Percentiles rank a stretch among this genome's conserved stretches.
Evolutionary conservation across 53 echinoderm and acorn worm species (phyloP).

Genomic region (Echinometra lucunter): DNA sequence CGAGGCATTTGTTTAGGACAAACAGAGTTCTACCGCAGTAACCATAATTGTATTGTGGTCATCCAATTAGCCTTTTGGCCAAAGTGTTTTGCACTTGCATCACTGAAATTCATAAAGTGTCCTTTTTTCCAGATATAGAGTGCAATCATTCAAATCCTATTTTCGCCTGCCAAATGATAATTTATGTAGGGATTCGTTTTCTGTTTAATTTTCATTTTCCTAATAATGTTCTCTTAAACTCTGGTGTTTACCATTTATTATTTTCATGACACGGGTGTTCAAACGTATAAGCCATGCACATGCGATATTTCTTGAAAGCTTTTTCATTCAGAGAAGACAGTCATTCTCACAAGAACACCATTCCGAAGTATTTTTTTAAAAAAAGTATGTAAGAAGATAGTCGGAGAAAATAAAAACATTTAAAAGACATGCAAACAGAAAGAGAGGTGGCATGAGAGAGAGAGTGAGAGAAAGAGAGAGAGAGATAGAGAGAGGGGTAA

Average conservation of each 20-base stretch:
- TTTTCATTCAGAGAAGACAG: too few species aligned
- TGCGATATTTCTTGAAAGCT: too few species aligned
- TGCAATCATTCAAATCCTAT: neutral
- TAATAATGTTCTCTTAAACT: neutral
- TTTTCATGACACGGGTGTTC: too few species aligned
- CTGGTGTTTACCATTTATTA: neutral
- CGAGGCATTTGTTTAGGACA: neutral
- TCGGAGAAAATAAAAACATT: too few species aligned
- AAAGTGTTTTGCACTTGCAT: neutral
- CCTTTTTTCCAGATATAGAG: neutral
- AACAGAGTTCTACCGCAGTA: conserved; percentile 12
- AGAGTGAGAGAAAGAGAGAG: too few species aligned
- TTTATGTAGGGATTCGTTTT: neutral
- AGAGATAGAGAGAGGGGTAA: too few species aligned
- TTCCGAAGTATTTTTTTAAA: too few species aligned
- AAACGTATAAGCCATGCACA: too few species aligned
- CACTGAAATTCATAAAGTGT: neutral
- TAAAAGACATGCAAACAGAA: too few species aligned
- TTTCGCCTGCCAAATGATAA: neutral
- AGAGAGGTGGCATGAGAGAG: too few species aligned
- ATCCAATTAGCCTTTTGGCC: neutral
- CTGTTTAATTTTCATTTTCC: neutral
- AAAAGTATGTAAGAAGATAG: too few species aligned
- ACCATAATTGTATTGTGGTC: conserved; percentile 3
- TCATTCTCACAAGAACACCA: too few species aligned